phyloP scores from a whole-genome alignment of 2,888 invertebrate species.

The Tigriopus californicus region DNA sequence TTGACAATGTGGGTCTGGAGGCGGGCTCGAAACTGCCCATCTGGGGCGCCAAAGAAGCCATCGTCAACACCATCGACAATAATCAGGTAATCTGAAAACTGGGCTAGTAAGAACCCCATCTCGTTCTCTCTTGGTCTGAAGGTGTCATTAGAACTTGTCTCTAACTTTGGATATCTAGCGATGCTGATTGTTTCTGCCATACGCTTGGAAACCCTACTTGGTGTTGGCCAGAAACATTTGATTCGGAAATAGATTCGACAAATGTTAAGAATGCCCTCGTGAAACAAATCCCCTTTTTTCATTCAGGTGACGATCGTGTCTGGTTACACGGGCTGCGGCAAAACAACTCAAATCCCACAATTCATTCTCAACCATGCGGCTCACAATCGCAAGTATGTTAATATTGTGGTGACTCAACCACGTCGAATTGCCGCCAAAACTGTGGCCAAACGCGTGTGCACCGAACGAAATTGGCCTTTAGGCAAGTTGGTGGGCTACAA shows the following conservation, averaged over 20 bases:
- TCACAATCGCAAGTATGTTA: conserved; percentile 40
- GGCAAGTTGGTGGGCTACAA: conserved; percentile 75
- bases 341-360: conserved; percentile 55
- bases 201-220: no score
- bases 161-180: no score
- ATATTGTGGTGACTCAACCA: conserved; percentile 82
- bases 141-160: no score
- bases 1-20: conserved; percentile 23
- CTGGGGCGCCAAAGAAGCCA: neutral
- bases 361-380: conserved; percentile 57
- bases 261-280: no score
- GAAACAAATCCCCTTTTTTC: no score
- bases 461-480: conserved; percentile 58
- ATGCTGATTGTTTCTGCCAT: no score
- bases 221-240: no score
- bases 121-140: no score
- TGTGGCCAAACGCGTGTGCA: conserved; percentile 61
- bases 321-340: conserved; percentile 85
- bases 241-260: no score
- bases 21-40: conserved; percentile 23
- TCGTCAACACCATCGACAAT: no score
- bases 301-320: conserved; percentile 56
- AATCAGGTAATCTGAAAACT: no score
- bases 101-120: no score
- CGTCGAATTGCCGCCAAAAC: conserved; percentile 80